Base-by-base conservation (phyloP, 1,140 invertebrate genomes). In the Cotesia typhae region DNA sequence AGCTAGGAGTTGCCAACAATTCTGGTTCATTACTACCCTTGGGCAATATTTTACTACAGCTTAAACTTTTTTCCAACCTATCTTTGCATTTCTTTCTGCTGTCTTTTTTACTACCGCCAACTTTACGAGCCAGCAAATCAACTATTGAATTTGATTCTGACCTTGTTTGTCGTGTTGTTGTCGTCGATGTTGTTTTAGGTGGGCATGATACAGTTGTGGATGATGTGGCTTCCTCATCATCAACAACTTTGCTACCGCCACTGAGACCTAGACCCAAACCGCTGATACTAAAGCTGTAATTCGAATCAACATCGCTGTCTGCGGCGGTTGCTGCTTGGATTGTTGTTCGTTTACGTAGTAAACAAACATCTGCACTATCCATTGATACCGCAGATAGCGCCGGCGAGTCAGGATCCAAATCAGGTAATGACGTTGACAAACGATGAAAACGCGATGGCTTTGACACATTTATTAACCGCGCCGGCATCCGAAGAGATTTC, bases 401-500 rank as follows among this genome's bases (percentile, higher is more conserved):
- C 4, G 91, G 92, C 17, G 91, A 92, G 7, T 90, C 87, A 1
- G 91, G 90, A 76, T 94, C 93, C 59, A 94, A 83, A 79, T 95
- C 93, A 0, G 93, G 93, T 20, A 94, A 80, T 0, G 93, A 94
- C 17, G 92, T 91, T 0, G 92, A 92, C 14, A 92, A 84, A 63
- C 89, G 78, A 28, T 89, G 88, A 74, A 88, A 87, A 60, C 88
- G 79, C 4, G 90, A 87, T 0, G 90, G 88, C 67, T 89, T 87
- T 28, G 93, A 91, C 5, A 95, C 92, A 4, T 91, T 93, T 70
- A 95, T 95, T 51, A 95, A 84, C 73, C 90, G 90, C 10, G 91
- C 85, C 2, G 94, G 94, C 89, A 95, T 94, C 67, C 94, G 88
- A 1, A 95, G 83, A 0, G 93, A 94, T 74, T 92, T 89, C 82